Percentiles rank a stretch among this genome's conserved stretches.
These are phyloP conservation scores for Phallusia fumigata DNA, from an alignment of 23 tunicate species.

Conservation along the genomic window DNA sequence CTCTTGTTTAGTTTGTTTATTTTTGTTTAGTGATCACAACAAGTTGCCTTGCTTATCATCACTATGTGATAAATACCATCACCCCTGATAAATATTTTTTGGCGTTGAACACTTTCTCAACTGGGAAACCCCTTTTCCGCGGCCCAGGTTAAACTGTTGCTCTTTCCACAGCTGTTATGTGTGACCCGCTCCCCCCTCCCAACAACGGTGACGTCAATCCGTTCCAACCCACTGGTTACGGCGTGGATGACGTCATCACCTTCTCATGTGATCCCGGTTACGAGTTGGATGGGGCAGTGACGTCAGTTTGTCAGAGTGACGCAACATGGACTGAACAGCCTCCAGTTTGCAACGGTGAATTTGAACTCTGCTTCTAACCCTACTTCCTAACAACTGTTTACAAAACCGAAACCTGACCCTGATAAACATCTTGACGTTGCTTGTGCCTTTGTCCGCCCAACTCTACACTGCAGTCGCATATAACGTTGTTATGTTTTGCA, in stretches of 20 bases:
- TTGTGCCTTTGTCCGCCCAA: too few relatives aligned
- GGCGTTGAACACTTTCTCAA: too few relatives aligned
- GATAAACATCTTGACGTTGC: too few relatives aligned
- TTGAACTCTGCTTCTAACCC: too few relatives aligned
- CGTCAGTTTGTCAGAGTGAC: slow-evolving; percentile 4
- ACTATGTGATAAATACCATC: too few relatives aligned
- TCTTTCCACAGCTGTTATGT: not conserved
- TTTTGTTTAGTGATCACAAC: too few relatives aligned
- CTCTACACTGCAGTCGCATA: too few relatives aligned
- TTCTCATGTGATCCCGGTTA: slow-evolving; percentile 19
- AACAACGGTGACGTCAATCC: slow-evolving; percentile 13
- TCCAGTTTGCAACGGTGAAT: slow-evolving; percentile 29
- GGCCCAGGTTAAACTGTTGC: not conserved
- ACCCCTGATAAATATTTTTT: too few relatives aligned
- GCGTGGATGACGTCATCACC: not conserved
- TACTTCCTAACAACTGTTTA: too few relatives aligned
- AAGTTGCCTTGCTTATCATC: too few relatives aligned
- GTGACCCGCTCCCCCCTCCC: slow-evolving; percentile 14
- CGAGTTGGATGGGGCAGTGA: not conserved
- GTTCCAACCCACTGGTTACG: slow-evolving; percentile 3
- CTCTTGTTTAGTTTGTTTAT: too few relatives aligned
- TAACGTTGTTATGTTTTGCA: slow-evolving; percentile 4
- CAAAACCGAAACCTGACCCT: too few relatives aligned
- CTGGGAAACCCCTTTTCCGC: not conserved
- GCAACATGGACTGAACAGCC: slow-evolving; percentile 9